phyloP scores from a whole-genome alignment of 2,888 invertebrate species.

The Volucella bombylans region DNA sequence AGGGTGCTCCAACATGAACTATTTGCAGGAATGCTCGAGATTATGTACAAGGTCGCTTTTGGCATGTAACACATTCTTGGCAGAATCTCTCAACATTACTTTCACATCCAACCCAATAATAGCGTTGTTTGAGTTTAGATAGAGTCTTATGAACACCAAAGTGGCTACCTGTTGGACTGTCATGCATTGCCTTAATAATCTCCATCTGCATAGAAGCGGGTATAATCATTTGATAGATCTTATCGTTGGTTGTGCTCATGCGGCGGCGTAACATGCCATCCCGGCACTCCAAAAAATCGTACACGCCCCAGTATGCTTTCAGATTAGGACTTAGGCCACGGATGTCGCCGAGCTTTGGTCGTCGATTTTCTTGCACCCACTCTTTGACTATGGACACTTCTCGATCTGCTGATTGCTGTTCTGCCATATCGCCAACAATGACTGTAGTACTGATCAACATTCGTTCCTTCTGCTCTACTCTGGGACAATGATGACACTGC shows the following conservation, averaged over 20 bases:
- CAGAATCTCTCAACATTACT: background rate
- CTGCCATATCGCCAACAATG: too few relatives aligned
- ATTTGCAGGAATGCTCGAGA: background rate
- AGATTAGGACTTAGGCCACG: background rate
- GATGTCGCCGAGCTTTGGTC: background rate
- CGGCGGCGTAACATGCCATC: background rate
- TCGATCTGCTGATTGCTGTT: too few relatives aligned
- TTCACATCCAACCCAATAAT: background rate
- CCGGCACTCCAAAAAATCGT: background rate
- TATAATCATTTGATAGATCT: too few relatives aligned
- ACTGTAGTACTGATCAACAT: too few relatives aligned
- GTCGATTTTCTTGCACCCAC: background rate
- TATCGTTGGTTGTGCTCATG: too few relatives aligned
- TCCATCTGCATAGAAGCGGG: background rate
- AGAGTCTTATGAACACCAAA: background rate
- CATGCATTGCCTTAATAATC: background rate
- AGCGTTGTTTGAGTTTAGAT: background rate
- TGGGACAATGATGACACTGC: too few relatives aligned
- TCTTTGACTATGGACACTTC: background rate
- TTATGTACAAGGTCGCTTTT: background rate
- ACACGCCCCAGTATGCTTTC: background rate
- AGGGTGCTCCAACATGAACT: conserved; percentile 17
- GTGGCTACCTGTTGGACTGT: background rate
- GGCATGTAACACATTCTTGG: background rate
- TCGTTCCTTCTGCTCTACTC: too few relatives aligned